Evolutionary conservation across 2,888 invertebrate genomes (phyloP), one percentile per base, ranked within the genome.

Genomic region (Endotricha flammealis): DNA sequence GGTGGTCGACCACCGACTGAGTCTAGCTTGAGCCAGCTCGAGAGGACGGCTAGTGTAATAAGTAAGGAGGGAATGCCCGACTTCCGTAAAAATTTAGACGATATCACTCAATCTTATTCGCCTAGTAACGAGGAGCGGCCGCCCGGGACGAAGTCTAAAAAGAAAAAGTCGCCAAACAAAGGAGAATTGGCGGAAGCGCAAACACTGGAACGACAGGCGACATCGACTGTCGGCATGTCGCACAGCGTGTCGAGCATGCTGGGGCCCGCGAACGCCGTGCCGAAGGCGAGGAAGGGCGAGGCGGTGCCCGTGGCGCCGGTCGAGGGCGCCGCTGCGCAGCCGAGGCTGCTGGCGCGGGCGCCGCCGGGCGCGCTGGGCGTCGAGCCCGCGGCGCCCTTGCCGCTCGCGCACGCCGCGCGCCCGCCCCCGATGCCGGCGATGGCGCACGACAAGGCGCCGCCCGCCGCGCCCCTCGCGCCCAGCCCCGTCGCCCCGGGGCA

Each of bases 71-170:
- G 85, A 2, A 59, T 83, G 56, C 87, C 87, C 4, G 87, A 83
- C 48, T 86, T 87, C 38, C 67, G 87, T 8, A 80, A 66, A 43
- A 86, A 86, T 42, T 64, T 87, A 32, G 87, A 87, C 36, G 86
- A 87, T 46, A 87, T 87, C 23, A 87, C 87, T 1, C 82, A 86
- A 35, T 86, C 87, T 0, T 87, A 87, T 40, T 85, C 87, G 0
- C 86, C 86, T 0, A 71, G 67, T 0, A 63, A 67, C 5, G 83
- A 85, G 33, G 82, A 83, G 14, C 77, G 69, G 45, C 56, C 64
- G 0, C 57, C 64, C 0, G 56, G 55, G 4, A 46, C 57, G 1
- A 81, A 79, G 46, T 67, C 80, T 1, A 81, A 75, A 44, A 87
- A 87, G 65, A 86, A 86, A 39, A 78, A 77, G 24, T 77, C 81